A percentile compares a stretch with the other conserved stretches of the same genome.
These are phyloP conservation scores for Paratilapia polleni DNA, from an alignment of 2,113 vertebrate genomes.

Conservation along the genomic window DNA sequence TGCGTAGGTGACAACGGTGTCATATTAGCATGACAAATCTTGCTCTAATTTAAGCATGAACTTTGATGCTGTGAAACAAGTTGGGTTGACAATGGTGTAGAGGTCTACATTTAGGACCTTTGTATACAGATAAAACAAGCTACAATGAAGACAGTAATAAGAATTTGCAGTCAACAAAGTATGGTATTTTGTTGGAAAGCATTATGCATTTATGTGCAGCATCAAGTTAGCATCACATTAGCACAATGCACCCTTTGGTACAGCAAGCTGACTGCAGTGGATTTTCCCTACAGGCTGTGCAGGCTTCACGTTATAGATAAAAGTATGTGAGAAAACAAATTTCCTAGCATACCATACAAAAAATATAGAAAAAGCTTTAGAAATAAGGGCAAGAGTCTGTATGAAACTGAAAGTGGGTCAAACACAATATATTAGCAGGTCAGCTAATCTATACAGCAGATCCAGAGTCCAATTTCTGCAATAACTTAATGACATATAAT, in stretches of 20 bases:
- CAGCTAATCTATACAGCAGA: background rate
- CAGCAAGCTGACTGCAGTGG: background rate
- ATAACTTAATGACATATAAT: background rate
- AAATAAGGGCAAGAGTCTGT: background rate
- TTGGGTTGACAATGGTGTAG: background rate
- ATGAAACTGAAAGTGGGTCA: background rate
- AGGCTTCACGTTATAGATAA: background rate
- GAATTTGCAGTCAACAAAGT: background rate
- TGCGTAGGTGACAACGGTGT: conserved; percentile 50
- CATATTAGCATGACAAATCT: conserved; percentile 45
- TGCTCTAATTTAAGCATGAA: conserved; percentile 70
- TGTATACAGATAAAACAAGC: background rate
- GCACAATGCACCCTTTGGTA: background rate
- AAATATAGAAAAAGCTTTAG: background rate
- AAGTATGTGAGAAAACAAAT: background rate
- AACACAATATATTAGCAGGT: background rate
- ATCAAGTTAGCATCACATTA: background rate
- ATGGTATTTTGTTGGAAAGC: background rate
- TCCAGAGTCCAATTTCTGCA: background rate
- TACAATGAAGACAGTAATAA: background rate
- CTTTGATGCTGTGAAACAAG: conserved; percentile 19
- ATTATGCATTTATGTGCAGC: background rate
- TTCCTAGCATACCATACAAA: background rate
- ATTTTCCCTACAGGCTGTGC: background rate
- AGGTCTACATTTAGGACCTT: background rate